Evolutionary conservation across 2,888 invertebrate genomes (phyloP), one percentile per base, ranked within the genome.

Genomic region (Ormyrus pomaceus): DNA sequence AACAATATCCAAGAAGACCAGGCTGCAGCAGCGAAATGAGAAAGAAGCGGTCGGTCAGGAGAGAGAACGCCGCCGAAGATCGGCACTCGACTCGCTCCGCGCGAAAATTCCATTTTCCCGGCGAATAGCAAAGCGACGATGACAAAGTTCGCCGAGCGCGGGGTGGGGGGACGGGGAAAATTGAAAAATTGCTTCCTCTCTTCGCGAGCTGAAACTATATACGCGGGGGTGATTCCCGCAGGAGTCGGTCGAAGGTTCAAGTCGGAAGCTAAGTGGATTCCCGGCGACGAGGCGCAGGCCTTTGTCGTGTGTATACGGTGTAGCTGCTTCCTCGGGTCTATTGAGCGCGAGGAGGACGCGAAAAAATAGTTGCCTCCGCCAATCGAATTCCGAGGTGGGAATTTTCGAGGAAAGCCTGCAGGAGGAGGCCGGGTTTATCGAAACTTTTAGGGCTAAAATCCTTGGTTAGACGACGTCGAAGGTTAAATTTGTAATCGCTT

Each of bases 181-280:
- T 90, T 90, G 90, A 88, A 88, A 90, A 90, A 90, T 90, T 90
- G 89, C 89, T 87, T 89, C 87, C 85, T 86, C 86, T 82, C 70
- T 62, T 62, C 45, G 11, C 4, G 10, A 48, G 2, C 69, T 50
- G 69, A 51, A 19, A 78, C 46, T 34, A 70, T 62, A 8, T 11
- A 55, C 53, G 19, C 45, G 50, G n/a, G n/a, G 50, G 69, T 19
- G 56, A 83, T 82, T 87, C 87, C 86, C 84, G 83, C 80, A 84
- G 87, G 85, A 86, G 83, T 83, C 74, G 82, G 84, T 81, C 76
- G 76, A 34, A 73, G 58, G 77, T 59, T 19, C 50, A 86, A 84
- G 83, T 84, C 62, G 48, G 65, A 45, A 6, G 68, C 85, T 87
- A 89, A 89, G 87, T 89, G 87, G 88, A 89, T 89, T 88, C 86